Percentiles rank a stretch among this genome's conserved stretches.
Conservation (phyloP, 1,140 invertebrate species). For the Andrena cerasifolii region DNA sequence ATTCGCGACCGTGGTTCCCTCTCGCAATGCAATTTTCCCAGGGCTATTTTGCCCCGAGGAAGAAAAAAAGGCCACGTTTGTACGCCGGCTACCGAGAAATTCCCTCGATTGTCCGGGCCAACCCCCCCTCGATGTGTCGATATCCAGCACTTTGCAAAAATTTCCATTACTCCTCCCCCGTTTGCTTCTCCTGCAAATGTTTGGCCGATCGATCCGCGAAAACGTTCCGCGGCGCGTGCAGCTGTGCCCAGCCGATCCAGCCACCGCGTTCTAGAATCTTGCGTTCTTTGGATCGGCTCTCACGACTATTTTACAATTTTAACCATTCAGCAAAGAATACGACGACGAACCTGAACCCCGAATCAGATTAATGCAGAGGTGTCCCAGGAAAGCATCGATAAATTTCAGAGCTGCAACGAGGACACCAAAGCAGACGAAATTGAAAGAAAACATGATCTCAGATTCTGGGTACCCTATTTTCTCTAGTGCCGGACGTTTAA, state of each 20-base stretch:
- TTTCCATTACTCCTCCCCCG: constrained; percentile 53
- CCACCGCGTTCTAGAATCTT: background rate
- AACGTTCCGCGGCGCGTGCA: constrained; percentile 4
- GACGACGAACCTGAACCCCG: no score
- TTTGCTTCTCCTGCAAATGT: constrained; percentile 45
- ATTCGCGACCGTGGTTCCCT: constrained; percentile 42
- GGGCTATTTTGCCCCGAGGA: background rate
- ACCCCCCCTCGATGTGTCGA: background rate
- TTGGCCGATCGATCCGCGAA: constrained; percentile 44
- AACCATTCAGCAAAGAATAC: no score
- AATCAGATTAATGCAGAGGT: no score
- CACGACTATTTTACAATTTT: no score
- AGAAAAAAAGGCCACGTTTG: background rate
- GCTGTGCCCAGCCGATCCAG: no score
- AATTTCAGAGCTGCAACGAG: no score
- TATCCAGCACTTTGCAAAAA: constrained; percentile 56
- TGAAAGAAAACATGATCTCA: no score
- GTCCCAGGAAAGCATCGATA: no score
- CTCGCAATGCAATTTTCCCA: constrained; percentile 52
- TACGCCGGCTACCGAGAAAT: constrained; percentile 34
- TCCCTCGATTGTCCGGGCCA: constrained; percentile 6
- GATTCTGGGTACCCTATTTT: no score
- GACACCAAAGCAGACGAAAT: no score
- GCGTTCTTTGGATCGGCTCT: no score
- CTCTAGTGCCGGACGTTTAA: no score